Base-by-base conservation (phyloP, 2,888 invertebrate genomes). In the Oegoconia quadripuncta region DNA sequence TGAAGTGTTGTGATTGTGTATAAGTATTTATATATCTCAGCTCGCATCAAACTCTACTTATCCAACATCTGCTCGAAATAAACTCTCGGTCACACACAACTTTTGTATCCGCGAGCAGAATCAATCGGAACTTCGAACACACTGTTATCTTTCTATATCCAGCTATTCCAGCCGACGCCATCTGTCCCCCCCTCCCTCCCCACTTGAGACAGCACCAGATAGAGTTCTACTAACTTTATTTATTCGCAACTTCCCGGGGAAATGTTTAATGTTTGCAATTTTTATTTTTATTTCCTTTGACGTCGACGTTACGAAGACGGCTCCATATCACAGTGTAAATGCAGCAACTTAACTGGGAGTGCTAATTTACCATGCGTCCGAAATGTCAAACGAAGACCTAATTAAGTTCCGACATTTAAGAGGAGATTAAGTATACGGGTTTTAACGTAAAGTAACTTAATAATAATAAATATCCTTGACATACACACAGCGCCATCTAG, bases 231-330 rank as follows among this genome's bases (percentile, higher is more conserved):
- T 37, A 74, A 72, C 64, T 73, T 76, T 77, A 73, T 77, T 77
- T 76, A 74, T 73, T 68, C 59, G 47, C 52, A 56, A 72, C 63
- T 74, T 72, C 53, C 49, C 50, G 44, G 41, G 69, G 70, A 74
- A 74, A 76, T 77, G 69, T 77, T 78, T 75, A 76, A 76, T 74
- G 77, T 74, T 65, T 39, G 36, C 59, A 64, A 72, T 73, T 74
- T 75, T 76, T 78, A 72, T 58, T 74, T 71, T 54, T 53, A 55
- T 46, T 59, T 56, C 54, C 59, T 59, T 64, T 61, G 61, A 52
- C 37, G 38, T 30, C 39, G 43, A 42, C 34, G 50, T 20, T 23
- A 35, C 20, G 37, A 34, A 25, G 37, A 34, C 15, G 37, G 26
- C n/a, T n/a, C n/a, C n/a, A n/a, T n/a, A n/a, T n/a, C n/a, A n/a